Evolutionary conservation across 2,113 vertebrate species (phyloP).

Genomic region (Grammomys surdaster): DNA sequence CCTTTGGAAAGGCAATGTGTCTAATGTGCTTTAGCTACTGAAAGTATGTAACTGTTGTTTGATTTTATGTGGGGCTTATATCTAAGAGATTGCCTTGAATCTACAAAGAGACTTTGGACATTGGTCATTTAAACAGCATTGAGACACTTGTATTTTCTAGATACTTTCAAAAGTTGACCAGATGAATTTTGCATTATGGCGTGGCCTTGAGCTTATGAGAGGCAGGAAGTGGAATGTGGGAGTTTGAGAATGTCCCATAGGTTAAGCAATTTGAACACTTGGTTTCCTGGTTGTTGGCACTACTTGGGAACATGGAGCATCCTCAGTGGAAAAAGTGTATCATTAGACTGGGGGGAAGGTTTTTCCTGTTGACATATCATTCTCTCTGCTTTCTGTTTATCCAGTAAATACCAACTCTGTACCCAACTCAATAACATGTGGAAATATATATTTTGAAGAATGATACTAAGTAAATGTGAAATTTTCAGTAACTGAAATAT

Average conservation of each 20-base stretch:
- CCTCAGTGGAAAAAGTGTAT: background rate
- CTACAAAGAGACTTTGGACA: background rate
- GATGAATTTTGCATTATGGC: background rate
- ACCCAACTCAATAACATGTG: background rate
- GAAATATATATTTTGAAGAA: background rate
- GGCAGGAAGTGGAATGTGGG: background rate
- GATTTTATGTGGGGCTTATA: background rate
- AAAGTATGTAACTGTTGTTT: background rate
- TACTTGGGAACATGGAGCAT: background rate
- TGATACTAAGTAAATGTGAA: background rate
- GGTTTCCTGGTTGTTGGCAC: background rate
- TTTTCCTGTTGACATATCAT: too few species aligned
- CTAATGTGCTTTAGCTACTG: background rate
- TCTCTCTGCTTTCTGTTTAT: background rate
- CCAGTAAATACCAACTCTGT: background rate
- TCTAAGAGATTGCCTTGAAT: background rate
- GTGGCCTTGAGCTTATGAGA: background rate
- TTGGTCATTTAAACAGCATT: background rate
- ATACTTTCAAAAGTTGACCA: background rate
- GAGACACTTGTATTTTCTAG: background rate
- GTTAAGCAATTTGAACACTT: background rate
- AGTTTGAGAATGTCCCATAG: background rate
- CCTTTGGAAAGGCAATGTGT: background rate
- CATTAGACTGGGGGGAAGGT: too few species aligned
- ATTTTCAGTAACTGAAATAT: background rate